A percentile compares a stretch with the other conserved stretches of the same genome.
Conservation (phyloP, 2,113 vertebrate species). For the Pandion haliaetus region DNA sequence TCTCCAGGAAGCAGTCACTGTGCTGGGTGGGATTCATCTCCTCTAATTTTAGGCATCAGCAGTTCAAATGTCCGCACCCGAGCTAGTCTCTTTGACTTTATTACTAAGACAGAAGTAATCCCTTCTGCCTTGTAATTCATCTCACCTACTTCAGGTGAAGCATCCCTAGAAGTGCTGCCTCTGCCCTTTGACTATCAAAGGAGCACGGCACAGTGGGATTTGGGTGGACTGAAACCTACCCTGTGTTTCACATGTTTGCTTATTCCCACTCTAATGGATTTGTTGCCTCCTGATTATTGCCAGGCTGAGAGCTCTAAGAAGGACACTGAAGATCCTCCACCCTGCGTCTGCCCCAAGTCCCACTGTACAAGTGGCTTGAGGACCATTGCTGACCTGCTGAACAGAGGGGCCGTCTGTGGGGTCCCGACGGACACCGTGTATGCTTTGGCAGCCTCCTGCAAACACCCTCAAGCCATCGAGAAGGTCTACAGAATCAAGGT, state of each 20-base stretch:
- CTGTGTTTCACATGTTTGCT: neutral
- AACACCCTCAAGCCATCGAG: slow-evolving; percentile 84
- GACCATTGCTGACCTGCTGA: slow-evolving; percentile 77
- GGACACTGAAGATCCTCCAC: neutral
- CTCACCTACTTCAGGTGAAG: neutral
- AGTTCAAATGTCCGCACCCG: neutral
- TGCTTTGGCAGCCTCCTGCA: slow-evolving; percentile 88
- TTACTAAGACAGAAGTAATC: neutral
- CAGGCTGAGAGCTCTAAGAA: slow-evolving; percentile 29
- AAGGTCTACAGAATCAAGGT: slow-evolving; percentile 91
- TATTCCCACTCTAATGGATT: neutral
- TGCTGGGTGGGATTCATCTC: neutral
- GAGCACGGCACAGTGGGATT: accelerated
- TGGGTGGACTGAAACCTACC: neutral
- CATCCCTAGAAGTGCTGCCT: neutral
- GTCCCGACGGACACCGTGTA: slow-evolving; percentile 90
- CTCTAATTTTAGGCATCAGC: neutral
- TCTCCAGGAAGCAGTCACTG: neutral
- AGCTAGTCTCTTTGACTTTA: neutral
- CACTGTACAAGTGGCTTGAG: slow-evolving; percentile 79
- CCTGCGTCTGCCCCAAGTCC: slow-evolving; percentile 75
- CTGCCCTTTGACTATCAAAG: neutral
- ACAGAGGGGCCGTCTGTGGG: slow-evolving; percentile 79
- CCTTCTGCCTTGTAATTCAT: neutral
- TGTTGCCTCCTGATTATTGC: neutral